Evolutionary conservation across 2,888 invertebrate genomes (phyloP).

Genomic region (Tineola bisselliella): DNA sequence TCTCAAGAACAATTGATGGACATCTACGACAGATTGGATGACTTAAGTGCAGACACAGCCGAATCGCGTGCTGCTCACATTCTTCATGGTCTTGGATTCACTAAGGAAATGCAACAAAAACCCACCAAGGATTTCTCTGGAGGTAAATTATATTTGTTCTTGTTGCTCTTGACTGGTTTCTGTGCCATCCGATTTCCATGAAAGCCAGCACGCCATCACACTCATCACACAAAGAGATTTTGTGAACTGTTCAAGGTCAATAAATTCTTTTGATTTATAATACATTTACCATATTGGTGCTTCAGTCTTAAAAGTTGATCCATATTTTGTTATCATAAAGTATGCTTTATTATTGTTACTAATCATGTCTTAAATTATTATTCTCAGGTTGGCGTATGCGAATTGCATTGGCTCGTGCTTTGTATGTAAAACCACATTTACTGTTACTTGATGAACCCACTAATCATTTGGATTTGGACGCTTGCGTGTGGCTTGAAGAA

Average conservation of each 20-base stretch:
- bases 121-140: slow-evolving; percentile 90
- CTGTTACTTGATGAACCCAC: slow-evolving; percentile 97
- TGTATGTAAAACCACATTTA: slow-evolving; percentile 97
- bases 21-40: slow-evolving; percentile 96
- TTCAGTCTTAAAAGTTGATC: too few relatives aligned
- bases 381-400: slow-evolving; percentile 95
- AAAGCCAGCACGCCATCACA: too few relatives aligned
- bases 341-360: too few relatives aligned
- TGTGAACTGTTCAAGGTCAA: too few relatives aligned
- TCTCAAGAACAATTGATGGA: slow-evolving; percentile 97
- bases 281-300: too few relatives aligned
- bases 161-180: too few relatives aligned
- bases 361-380: neutral
- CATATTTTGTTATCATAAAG: too few relatives aligned
- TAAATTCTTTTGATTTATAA: too few relatives aligned
- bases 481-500: slow-evolving; percentile 99
- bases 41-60: slow-evolving; percentile 95
- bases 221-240: too few relatives aligned
- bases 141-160: slow-evolving; percentile 52
- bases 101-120: slow-evolving; percentile 83
- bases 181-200: too few relatives aligned
- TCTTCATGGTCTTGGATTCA: slow-evolving; percentile 96
- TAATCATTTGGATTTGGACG: slow-evolving; percentile 98
- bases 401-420: slow-evolving; percentile 94
- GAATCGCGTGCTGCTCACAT: slow-evolving; percentile 95